Base-by-base conservation (phyloP, 2,888 invertebrate species). In the Zygaena filipendulae region DNA sequence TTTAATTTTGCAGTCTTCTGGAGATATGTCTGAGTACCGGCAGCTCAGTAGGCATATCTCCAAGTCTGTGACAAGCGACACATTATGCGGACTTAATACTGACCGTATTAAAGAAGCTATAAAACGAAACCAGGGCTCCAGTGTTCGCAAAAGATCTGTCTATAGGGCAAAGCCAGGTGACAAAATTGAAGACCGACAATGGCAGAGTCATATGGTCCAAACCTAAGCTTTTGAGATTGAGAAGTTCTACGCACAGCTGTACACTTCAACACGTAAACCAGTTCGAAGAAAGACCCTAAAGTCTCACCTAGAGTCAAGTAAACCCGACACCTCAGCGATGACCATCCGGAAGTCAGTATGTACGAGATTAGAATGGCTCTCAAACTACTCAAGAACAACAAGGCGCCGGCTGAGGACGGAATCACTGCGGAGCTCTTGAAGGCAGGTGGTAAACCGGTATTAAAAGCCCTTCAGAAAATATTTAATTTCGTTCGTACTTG, bases 341-440 rank as follows among this genome's bases (percentile, higher is more conserved):
- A 27, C 14, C n/a, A 32, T 27, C 24, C 19, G 19, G 16, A 20
- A 21, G 19, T 21, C 28, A 33, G 33, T 22, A 12, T 32, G 24
- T 29, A 22, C 21, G 28, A 28, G 37, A 37, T 32, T 32, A 33
- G 21, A 11, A 28, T 27, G 25, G 32, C 29, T 31, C 32, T 29
- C 12, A 19, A 37, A 29, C 32, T 32, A 30, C 27, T 34, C 11
- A 32, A 25, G 13, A 37, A 18, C 23, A 29, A 25, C 27, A 30
- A 14, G 29, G 32, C 30, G 18, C 29, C 25, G 26, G 24, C 25
- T 26, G 24, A 33, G 5, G 35, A 37, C 16, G 32, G 32, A 34
- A 32, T 35, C 8, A 40, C 33, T 9, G 2, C 34, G 8, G 36
- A 38, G 27, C 29, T 38, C 27, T 32, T 38, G 32, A 40, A 32